phyloP scores from a whole-genome alignment of 2,797 vertebrate species.

The Melanotaenia pygmaea region DNA sequence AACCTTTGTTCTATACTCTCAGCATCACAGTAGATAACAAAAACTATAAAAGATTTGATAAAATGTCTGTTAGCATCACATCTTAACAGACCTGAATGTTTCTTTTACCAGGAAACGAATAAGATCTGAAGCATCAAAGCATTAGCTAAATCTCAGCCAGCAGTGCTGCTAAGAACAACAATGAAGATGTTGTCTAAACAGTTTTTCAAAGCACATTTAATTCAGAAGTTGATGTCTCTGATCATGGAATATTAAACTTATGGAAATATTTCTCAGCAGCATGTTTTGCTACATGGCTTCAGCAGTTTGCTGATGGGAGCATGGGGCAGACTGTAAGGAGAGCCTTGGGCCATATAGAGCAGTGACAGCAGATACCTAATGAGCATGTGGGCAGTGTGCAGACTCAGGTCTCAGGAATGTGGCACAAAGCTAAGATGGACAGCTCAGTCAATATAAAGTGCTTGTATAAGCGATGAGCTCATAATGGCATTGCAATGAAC shows the following conservation, averaged over 20 bases:
- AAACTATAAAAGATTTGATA: neutral
- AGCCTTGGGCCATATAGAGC: slow-evolving; percentile 22
- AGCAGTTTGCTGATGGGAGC: neutral
- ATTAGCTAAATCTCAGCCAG: neutral
- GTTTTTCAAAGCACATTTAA: neutral
- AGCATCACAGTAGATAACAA: neutral
- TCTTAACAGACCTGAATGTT: neutral
- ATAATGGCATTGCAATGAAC: neutral
- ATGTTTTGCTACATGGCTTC: neutral
- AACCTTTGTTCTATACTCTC: neutral
- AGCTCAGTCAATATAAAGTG: slow-evolving; percentile 35
- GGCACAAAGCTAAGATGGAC: slow-evolving; percentile 20
- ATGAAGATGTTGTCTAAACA: neutral
- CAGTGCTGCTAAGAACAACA: neutral
- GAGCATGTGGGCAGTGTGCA: slow-evolving; percentile 39
- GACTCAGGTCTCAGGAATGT: slow-evolving; percentile 41
- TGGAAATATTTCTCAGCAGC: neutral
- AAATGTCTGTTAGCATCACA: neutral
- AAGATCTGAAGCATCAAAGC: too few relatives aligned
- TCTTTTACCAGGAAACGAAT: neutral
- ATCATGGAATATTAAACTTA: neutral
- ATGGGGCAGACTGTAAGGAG: slow-evolving; percentile 18
- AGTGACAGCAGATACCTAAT: slow-evolving; percentile 34
- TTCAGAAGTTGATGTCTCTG: neutral
- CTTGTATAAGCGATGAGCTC: slow-evolving; percentile 14